Evolutionary conservation across 2,113 vertebrate species (phyloP), one percentile per base, ranked within the genome.

Genomic region (Nerophis lumbriciformis): DNA sequence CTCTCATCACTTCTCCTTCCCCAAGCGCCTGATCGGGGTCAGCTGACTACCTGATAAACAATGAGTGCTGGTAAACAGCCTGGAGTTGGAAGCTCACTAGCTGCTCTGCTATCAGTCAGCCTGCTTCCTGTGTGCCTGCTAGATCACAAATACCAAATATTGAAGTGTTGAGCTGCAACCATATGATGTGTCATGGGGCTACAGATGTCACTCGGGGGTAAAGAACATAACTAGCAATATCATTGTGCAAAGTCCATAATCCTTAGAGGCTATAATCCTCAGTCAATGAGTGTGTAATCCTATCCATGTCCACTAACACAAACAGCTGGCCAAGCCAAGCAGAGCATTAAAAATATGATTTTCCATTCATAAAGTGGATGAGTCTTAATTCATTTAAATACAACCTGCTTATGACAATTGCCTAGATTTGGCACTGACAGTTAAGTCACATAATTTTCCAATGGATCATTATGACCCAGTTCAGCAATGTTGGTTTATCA

Each of bases 41-140:
- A 91, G 88, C 90, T 89, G 88, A 90, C 86, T 83, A 80, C 75
- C 78, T 75, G 82, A 89, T 85, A 87, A 87, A 89, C 78, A 83
- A 82, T 81, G 80, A 80, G 86, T 82, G 78, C 80, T 81, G 75
- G 76, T 81, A 87, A 87, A 88, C 79, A 83, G 80, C 81, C 82
- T 78, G 53, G 38, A 89, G 79, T 80, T 76, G 73, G 65, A 12
- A 74, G 79, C 81, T 85, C 69, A 70, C 76, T 84, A 36, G 71
- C 68, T 80, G 55, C 68, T 83, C 73, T 61, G 60, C 63, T 71
- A 80, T 83, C 79, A 77, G 79, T 80, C 72, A 53, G 11, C 42
- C 42, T 45, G 51, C 37, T 48, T 77, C 54, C 61, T 14, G 19
- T 56, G 38, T 44, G 38, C 19, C n/a, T 44, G 38, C 55, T 44